These are phyloP conservation scores for Germaria angustata DNA, from an alignment of 2,888 invertebrate genomes.

Conservation along the genomic window DNA sequence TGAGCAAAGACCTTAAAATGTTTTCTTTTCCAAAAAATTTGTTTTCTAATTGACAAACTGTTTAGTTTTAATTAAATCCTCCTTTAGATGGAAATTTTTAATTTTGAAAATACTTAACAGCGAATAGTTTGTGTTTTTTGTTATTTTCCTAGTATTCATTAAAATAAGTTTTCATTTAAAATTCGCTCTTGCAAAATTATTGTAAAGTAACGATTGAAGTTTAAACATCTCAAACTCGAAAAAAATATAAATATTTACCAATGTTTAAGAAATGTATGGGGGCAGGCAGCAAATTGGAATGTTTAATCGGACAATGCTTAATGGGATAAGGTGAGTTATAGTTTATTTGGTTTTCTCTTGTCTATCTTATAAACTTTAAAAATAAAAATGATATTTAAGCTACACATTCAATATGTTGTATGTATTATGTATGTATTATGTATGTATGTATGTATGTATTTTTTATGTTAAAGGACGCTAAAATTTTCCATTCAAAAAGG, in stretches of 20 bases:
- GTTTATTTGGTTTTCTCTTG: not conserved
- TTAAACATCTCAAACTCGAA: not conserved
- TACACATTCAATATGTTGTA: slow-evolving; percentile 48
- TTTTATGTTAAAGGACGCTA: slow-evolving; percentile 64
- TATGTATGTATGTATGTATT: slow-evolving; percentile 38
- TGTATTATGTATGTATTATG: slow-evolving; percentile 29
- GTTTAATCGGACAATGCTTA: too few relatives aligned
- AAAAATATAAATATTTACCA: not conserved
- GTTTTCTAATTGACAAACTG: too few relatives aligned
- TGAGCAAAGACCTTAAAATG: too few relatives aligned
- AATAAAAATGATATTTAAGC: slow-evolving; percentile 62
- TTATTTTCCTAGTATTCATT: too few relatives aligned
- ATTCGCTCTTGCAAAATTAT: not conserved
- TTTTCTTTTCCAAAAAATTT: too few relatives aligned
- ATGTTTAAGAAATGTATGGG: not conserved
- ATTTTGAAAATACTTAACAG: too few relatives aligned
- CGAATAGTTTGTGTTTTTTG: too few relatives aligned
- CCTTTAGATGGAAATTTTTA: too few relatives aligned
- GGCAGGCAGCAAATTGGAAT: not conserved
- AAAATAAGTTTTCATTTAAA: not conserved
- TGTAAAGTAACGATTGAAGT: not conserved
- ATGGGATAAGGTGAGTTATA: not conserved
- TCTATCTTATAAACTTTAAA: slow-evolving; percentile 24
- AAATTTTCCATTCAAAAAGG: slow-evolving; percentile 67
- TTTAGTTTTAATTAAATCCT: too few relatives aligned